phyloP scores from a whole-genome alignment of 1,140 invertebrate genomes.

The Hermetia illucens region DNA sequence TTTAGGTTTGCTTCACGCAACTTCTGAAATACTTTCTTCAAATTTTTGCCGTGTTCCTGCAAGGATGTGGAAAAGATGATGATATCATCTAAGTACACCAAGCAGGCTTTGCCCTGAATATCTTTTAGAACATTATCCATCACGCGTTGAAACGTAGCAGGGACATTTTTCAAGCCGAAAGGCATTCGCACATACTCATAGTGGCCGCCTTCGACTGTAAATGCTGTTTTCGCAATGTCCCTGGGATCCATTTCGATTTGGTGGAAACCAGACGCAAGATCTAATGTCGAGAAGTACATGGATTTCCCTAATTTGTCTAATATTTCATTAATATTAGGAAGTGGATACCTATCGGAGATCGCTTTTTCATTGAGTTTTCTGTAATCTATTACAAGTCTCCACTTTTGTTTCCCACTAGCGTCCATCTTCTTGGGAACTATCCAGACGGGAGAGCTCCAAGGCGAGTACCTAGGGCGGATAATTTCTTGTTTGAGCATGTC shows the following conservation, averaged over 20 bases:
- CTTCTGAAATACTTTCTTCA: conserved; percentile 22
- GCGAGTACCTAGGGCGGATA: conserved; percentile 2
- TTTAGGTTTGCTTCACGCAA: conserved; percentile 13
- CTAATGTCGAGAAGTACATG: conserved; percentile 2
- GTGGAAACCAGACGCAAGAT: conserved; percentile 28
- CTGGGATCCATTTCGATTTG: conserved; percentile 1
- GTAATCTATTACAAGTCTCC: conserved; percentile 22
- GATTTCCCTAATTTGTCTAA: conserved; percentile 1
- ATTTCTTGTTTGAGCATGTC: conserved; percentile 1
- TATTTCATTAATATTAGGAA: conserved; percentile 3
- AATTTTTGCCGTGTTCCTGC: conserved; percentile 13
- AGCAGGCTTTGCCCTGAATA: conserved; percentile 12
- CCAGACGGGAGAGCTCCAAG: conserved; percentile 7
- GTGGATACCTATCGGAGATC: background rate
- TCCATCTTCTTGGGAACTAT: conserved; percentile 12
- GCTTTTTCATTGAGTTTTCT: conserved; percentile 11
- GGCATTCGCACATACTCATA: conserved; percentile 13
- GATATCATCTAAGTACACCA: conserved; percentile 22
- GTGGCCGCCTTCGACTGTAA: background rate
- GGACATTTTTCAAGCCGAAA: conserved; percentile 26
- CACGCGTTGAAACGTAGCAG: conserved; percentile 27
- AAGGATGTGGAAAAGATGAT: conserved; percentile 14
- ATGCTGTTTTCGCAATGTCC: conserved; percentile 3
- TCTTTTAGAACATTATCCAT: conserved; percentile 26
- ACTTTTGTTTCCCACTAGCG: conserved; percentile 9